These are phyloP conservation scores for Harpalus rubripes DNA, from an alignment of 2,888 invertebrate genomes.

Conservation along the genomic window DNA sequence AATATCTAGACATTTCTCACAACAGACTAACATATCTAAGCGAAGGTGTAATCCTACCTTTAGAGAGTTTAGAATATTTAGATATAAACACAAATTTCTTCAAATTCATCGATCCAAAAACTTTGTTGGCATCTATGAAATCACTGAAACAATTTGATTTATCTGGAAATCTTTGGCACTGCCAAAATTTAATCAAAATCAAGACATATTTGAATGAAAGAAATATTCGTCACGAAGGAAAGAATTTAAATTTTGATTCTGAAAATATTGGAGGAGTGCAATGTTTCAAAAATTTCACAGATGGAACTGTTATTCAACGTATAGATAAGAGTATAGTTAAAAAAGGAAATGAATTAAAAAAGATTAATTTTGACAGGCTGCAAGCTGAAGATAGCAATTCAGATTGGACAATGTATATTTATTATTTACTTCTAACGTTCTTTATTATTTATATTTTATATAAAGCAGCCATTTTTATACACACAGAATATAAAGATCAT, in stretches of 20 bases:
- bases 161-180: neutral
- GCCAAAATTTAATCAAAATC: neutral
- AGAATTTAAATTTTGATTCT: neutral
- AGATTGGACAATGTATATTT: neutral
- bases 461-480: neutral
- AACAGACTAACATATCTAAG: neutral
- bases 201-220: neutral
- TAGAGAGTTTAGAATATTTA: neutral
- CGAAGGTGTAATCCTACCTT: neutral
- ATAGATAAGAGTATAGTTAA: neutral
- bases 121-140: neutral
- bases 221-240: neutral
- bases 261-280: neutral
- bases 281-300: neutral
- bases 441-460: neutral
- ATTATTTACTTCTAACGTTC: neutral
- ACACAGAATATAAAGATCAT: neutral
- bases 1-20: neutral
- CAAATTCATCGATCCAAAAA: neutral
- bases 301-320: neutral
- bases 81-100: neutral
- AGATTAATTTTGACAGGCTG: neutral
- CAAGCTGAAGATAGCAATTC: neutral
- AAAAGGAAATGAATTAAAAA: neutral
- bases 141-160: neutral